Evolutionary conservation across 2,113 vertebrate genomes (phyloP).

Genomic region (Etheostoma cragini): DNA sequence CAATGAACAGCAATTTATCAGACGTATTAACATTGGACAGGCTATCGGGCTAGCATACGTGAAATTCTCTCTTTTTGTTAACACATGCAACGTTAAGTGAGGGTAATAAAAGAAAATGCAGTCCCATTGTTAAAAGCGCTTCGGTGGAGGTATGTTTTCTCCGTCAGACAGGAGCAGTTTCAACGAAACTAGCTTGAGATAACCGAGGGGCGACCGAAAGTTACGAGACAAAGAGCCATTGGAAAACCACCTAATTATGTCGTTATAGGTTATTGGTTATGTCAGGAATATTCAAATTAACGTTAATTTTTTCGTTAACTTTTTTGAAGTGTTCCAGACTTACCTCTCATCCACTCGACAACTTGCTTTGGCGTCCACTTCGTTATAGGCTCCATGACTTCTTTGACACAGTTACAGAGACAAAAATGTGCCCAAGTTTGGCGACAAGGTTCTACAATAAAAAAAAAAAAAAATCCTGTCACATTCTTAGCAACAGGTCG

Average conservation of each 20-base stretch:
- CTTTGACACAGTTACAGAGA: not conserved
- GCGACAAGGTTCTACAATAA: not conserved
- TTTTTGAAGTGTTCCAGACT: slow-evolving; percentile 26
- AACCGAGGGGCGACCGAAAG: slow-evolving; percentile 2
- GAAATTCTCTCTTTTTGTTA: not conserved
- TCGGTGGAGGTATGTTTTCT: slow-evolving; percentile 65
- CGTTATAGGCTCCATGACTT: slow-evolving; percentile 85
- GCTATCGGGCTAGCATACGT: not conserved
- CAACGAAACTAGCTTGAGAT: slow-evolving; percentile 75
- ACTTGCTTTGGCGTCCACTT: slow-evolving; percentile 87
- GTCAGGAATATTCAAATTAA: not conserved
- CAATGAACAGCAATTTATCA: not conserved
- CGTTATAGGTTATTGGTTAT: rapidly evolving
- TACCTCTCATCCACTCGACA: slow-evolving; percentile 87
- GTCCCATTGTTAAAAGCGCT: slow-evolving; percentile 54
- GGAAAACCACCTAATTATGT: not conserved
- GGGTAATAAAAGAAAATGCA: slow-evolving; percentile 16
- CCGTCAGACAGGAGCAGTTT: slow-evolving; percentile 66
- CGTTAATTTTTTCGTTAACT: no score
- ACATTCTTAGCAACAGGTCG: slow-evolving; percentile 50
- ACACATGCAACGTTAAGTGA: slow-evolving; percentile 13
- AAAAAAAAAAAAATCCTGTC: slow-evolving; percentile 1
- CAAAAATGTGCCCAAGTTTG: not conserved
- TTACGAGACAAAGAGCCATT: no score
- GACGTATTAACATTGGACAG: not conserved